Evolutionary conservation across 2,113 vertebrate species (phyloP).

Genomic region (Alethe castanea): DNA sequence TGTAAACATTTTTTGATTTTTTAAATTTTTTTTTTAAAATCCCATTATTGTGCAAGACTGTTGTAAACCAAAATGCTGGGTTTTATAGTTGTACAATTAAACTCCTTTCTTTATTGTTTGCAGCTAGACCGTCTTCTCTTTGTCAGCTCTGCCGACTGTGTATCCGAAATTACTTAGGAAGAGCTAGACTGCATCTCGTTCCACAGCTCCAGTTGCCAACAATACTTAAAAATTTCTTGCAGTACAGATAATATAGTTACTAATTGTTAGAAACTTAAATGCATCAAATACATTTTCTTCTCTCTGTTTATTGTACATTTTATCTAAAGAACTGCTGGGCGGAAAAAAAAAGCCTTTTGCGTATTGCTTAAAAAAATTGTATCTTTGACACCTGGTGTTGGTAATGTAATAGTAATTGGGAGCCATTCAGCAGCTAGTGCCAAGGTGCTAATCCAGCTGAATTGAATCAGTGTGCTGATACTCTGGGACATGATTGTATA

Average conservation of each 20-base stretch:
- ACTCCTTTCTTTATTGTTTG: background rate
- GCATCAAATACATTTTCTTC: background rate
- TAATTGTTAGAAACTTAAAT: background rate
- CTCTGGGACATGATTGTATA: background rate
- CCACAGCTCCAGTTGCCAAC: conserved; percentile 87
- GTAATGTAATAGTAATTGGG: background rate
- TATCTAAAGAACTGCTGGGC: conserved; percentile 30
- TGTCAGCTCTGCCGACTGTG: conserved; percentile 87
- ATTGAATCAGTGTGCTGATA: background rate
- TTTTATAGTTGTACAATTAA: background rate
- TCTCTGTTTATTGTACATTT: background rate
- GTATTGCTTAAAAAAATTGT: background rate
- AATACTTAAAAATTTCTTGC: conserved; percentile 85
- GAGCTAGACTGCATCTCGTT: conserved; percentile 83
- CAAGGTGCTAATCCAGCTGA: conserved; percentile 18
- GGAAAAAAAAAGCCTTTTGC: conserved; percentile 20
- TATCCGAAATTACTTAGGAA: conserved; percentile 84
- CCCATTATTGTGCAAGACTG: background rate
- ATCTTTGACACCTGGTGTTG: background rate
- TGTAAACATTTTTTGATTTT: background rate
- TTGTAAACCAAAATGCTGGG: background rate
- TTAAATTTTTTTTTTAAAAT: background rate
- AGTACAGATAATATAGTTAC: conserved; percentile 80
- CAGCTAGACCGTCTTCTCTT: conserved; percentile 87
- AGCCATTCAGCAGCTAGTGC: conserved; percentile 41